Base-by-base conservation (phyloP, 2,888 invertebrate genomes). In the Linnaemya tessellans region DNA sequence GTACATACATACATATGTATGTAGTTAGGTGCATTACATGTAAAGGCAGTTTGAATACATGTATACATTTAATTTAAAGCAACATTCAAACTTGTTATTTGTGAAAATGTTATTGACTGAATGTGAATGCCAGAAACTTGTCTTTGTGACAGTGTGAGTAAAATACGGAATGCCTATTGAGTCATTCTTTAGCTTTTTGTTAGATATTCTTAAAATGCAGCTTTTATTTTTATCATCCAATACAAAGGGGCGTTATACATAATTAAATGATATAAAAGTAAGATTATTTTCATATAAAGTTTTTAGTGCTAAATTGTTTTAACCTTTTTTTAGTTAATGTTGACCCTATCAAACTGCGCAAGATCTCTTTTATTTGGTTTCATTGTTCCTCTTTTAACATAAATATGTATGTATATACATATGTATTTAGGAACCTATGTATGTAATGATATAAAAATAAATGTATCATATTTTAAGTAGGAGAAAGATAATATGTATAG, bases 261-360 rank as follows among this genome's bases (percentile, higher is more conserved):
- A 18, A 49, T 5, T 49, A 1, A 49, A 49, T 18, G 13, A 43
- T 13, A 3, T 43, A 11, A 38, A 38, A 9, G 8, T 9, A 38
- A 8, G 8, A 38, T 38, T 38, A 38, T 49, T 73, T 43, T 11
- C 30, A 13, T 46, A 35, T 4, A 18, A 30, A 11, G n/a, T 38
- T 9, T 18, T 60, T 18, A 58, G n/a, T 30, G 15, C 38, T 2
- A 38, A 30, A 20, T 62, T n/a, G 35, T 67, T 38, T 35, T 22
- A 49, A 11, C 7, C 22, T n/a, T 54, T 65, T 11, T 64, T 65
- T 7, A 25, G 15, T 38, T 54, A 54, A 15, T 58, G 30, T 68
- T 75, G 20, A 54, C 58, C 54, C 22, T 54, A 35, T 0, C 30
- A 30, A 78, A 80, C 54, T 80, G 87, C 84, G 84, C 84, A 85